Evolutionary conservation across 2,113 vertebrate species (phyloP), one percentile per base, ranked within the genome.

Genomic region (Phyllopteryx taeniolatus): DNA sequence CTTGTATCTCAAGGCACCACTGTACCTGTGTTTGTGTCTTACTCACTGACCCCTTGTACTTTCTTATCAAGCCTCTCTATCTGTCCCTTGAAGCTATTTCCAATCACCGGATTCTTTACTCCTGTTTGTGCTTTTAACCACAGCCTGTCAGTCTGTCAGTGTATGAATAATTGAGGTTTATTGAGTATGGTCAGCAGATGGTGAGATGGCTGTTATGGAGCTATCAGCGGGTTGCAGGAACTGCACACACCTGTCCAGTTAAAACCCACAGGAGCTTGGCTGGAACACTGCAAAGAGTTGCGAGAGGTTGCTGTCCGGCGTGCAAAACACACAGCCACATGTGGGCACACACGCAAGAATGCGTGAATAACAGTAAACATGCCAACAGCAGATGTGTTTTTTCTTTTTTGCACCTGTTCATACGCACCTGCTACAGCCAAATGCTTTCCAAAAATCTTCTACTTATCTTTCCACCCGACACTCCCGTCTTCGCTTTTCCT

Each of bases 131-230:
- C 9, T 33, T 47, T 69, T 77, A 85, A 75, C 75, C 33, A 27
- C 77, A 75, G 77, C 61, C 74, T 72, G 76, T 76, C 81, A 73
- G 72, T 81, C 71, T 77, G 77, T 79, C 72, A 71, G 66, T 4
- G 11, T 76, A 89, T 92, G 83, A 92, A 92, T 91, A 89, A 90
- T 92, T 88, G 81, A 92, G 77, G 75, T 76, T 82, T 85, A 86
- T 81, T 82, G 85, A 89, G 80, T 84, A 74, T 82, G 85, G 78
- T 86, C 86, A 87, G 85, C 91, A 92, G 90, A 92, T 92, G 89
- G 86, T 68, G 68, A 80, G 86, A 86, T 83, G 77, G 83, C 81
- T 35, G 66, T 79, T 82, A 72, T 77, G 77, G 86, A 86, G 86
- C 84, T 72, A 77, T 81, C 78, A 49, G 57, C 64, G 84, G 85